phyloP scores from a whole-genome alignment of 2,888 invertebrate species.

The Tipula lateralis region DNA sequence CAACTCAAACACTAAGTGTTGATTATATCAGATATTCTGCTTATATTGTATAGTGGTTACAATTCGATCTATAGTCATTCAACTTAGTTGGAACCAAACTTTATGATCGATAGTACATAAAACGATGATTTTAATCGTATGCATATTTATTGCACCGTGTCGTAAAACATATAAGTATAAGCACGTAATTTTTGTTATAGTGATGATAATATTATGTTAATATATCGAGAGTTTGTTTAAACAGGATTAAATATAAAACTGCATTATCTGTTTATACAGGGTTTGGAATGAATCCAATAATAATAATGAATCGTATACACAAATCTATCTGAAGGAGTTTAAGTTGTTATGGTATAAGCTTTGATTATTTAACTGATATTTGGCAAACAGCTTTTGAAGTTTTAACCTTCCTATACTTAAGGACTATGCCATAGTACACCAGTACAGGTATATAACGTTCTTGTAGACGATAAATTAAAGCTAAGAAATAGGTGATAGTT shows the following conservation, averaged over 20 bases:
- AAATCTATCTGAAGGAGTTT: too few species aligned
- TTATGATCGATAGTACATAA: neutral
- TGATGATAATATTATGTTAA: neutral
- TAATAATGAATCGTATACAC: too few species aligned
- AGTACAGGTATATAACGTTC: too few species aligned
- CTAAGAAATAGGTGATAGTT: too few species aligned
- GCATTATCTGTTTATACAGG: neutral
- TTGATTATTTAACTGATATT: too few species aligned
- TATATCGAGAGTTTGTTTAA: neutral
- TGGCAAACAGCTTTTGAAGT: too few species aligned
- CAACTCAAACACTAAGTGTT: neutral
- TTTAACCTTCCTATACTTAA: too few species aligned
- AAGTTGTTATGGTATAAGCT: too few species aligned
- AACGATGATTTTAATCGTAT: neutral
- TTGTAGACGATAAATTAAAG: too few species aligned
- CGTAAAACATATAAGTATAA: neutral
- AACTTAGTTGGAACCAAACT: neutral
- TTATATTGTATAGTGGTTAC: neutral
- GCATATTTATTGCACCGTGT: neutral
- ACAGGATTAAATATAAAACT: neutral
- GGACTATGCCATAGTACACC: too few species aligned
- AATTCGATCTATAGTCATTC: neutral
- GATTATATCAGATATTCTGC: neutral
- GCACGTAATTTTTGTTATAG: neutral
- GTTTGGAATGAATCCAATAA: neutral